Percentiles rank a stretch among this genome's conserved stretches.
These are phyloP conservation scores for Malaclemys terrapin DNA, from an alignment of 2,113 vertebrate species.

Conservation along the genomic window DNA sequence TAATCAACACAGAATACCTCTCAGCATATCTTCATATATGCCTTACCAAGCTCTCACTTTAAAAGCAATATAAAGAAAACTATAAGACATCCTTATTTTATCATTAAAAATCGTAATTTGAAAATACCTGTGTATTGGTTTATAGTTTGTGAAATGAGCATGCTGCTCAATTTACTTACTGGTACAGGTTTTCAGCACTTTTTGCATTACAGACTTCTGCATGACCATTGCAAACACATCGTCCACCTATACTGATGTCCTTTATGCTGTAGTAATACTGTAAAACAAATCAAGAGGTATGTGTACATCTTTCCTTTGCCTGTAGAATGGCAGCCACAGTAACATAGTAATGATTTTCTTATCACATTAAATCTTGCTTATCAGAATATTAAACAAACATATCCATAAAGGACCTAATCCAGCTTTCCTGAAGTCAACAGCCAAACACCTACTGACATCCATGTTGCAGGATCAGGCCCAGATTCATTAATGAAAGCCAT, in stretches of 20 bases:
- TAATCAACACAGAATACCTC: background rate
- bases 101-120: background rate
- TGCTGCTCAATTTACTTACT: slow-evolving; percentile 77
- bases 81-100: background rate
- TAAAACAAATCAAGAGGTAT: slow-evolving; percentile 31
- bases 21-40: background rate
- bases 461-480: background rate
- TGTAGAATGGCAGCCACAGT: background rate
- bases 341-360: background rate
- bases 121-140: background rate
- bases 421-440: background rate
- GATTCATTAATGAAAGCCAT: background rate
- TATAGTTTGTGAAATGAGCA: background rate
- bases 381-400: background rate
- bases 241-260: slow-evolving; percentile 93
- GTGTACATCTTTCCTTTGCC: background rate
- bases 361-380: background rate
- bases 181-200: slow-evolving; percentile 74
- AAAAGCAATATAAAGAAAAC: background rate
- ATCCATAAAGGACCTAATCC: background rate
- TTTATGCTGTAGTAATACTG: slow-evolving; percentile 98
- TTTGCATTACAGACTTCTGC: slow-evolving; percentile 83
- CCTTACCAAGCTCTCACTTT: background rate
- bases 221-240: slow-evolving; percentile 93
- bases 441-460: background rate